A percentile compares a stretch with the other conserved stretches of the same genome.
These are phyloP conservation scores for Megaceryle torquata DNA, from an alignment of 2,113 vertebrate species.

Conservation along the genomic window DNA sequence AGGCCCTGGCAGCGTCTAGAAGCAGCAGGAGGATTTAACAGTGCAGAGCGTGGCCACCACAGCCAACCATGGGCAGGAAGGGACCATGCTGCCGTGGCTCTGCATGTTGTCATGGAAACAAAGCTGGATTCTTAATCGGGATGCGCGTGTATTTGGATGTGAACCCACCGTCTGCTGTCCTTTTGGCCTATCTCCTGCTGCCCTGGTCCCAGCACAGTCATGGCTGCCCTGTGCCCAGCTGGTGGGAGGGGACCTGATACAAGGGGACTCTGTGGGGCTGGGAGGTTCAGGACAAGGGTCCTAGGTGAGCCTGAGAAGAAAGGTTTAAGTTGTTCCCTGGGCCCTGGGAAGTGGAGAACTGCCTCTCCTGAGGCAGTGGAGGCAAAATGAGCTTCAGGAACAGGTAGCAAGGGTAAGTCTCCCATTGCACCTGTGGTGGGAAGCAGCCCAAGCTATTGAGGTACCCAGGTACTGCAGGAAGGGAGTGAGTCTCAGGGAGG, in stretches of 20 bases:
- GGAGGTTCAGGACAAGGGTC: background rate
- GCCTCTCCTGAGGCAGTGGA: background rate
- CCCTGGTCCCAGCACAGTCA: background rate
- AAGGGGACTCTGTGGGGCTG: background rate
- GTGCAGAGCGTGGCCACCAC: background rate
- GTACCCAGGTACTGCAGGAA: background rate
- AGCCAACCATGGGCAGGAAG: background rate
- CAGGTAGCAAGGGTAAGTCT: background rate
- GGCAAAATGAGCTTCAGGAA: background rate
- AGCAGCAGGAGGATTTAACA: background rate
- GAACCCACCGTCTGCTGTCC: background rate
- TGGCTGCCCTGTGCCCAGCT: accelerated
- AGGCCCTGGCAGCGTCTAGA: background rate
- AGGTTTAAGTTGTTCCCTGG: background rate
- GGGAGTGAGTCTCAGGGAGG: background rate
- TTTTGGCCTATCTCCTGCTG: background rate
- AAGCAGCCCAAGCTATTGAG: background rate
- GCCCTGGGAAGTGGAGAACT: background rate
- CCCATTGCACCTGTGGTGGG: background rate
- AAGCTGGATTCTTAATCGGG: conserved; percentile 22
- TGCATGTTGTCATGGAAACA: conserved; percentile 32
- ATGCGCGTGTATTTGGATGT: background rate
- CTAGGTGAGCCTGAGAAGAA: background rate
- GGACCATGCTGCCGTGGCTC: background rate
- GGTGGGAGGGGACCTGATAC: background rate